Evolutionary conservation across 2,888 invertebrate species (phyloP), one percentile per base, ranked within the genome.

Genomic region (Tubulanus polymorphus): DNA sequence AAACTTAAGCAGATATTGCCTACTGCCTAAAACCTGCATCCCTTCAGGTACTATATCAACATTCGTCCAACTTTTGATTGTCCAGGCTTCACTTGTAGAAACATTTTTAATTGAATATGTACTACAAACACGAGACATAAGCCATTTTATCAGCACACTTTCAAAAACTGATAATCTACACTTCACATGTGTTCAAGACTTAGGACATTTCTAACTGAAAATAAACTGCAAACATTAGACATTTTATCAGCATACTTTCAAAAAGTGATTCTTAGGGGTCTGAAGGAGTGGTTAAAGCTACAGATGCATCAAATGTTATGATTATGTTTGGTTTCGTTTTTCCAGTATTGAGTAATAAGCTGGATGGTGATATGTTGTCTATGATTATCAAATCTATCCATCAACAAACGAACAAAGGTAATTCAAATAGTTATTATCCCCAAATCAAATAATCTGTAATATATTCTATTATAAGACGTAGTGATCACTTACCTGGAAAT

Each of bases 271-370:
- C 10, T 32, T 32, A 32, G 35, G 37, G 51, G 51, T 27, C 10
- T 18, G 30, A 10, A 15, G 35, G 10, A 5, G 10, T 20, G 15
- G 12, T 12, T 12, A 18, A 18, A 10, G 28, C 30, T 18, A 10
- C 20, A 47, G 23, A 23, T 20, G n/a, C 25, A 41, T 27, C 10
- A 12, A 15, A 49, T 18, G 8, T 2, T 37, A 30, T 27, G n/a
- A 32, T 1, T 2, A 48, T 30, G 32, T 47, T 5, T 48, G 48
- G 20, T 49, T 47, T 59, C 37, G 55, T 26, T 59, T 27, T 67
- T 70, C 50, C 72, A 74, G 75, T 78, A 55, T 67, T 78, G 47
- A 73, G 74, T 57, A 75, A 76, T 61, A 75, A 76, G 50, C 60
- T 78, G 27, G 78, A 78, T 64, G 74, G 73, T 29, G 60, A 61